Conservation (phyloP, 2,888 invertebrate species). For the Luperina nickerlii region DNA sequence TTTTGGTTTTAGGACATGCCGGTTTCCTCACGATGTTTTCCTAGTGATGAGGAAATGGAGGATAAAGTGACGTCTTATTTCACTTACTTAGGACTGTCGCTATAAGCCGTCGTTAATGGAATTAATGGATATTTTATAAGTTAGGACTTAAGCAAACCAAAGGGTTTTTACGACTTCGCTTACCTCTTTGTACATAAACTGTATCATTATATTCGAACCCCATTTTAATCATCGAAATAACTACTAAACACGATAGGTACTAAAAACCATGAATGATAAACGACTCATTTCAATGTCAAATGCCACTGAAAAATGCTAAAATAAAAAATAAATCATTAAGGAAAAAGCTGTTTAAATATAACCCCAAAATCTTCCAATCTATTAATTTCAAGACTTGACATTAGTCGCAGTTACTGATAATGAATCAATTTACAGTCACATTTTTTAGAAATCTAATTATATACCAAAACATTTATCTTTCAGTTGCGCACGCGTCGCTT, state of each 20-base stretch:
- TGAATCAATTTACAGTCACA: constrained; percentile 68
- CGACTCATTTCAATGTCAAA: constrained; percentile 45
- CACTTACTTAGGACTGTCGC: not conserved
- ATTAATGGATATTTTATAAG: not conserved
- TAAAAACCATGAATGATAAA: constrained; percentile 21
- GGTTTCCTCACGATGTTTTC: too few relatives aligned
- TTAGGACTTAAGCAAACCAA: not conserved
- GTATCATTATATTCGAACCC: not conserved
- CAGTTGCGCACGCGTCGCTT: constrained; percentile 74
- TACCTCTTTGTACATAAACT: not conserved
- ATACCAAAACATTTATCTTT: constrained; percentile 72
- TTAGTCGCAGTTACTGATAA: constrained; percentile 64
- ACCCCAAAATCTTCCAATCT: constrained; percentile 8
- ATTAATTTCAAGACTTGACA: constrained; percentile 51
- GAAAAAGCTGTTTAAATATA: constrained; percentile 54
- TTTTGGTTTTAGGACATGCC: too few relatives aligned
- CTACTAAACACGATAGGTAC: not conserved
- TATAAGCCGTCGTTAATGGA: not conserved
- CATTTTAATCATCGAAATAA: not conserved
- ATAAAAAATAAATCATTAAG: constrained; percentile 41
- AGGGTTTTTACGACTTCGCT: not conserved
- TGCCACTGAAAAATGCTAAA: constrained; percentile 40
- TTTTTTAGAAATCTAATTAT: constrained; percentile 61
- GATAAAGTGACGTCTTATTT: too few relatives aligned
- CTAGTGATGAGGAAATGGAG: too few relatives aligned